phyloP scores from a whole-genome alignment of 2,113 vertebrate genomes.

The Melanerpes aurifrons region DNA sequence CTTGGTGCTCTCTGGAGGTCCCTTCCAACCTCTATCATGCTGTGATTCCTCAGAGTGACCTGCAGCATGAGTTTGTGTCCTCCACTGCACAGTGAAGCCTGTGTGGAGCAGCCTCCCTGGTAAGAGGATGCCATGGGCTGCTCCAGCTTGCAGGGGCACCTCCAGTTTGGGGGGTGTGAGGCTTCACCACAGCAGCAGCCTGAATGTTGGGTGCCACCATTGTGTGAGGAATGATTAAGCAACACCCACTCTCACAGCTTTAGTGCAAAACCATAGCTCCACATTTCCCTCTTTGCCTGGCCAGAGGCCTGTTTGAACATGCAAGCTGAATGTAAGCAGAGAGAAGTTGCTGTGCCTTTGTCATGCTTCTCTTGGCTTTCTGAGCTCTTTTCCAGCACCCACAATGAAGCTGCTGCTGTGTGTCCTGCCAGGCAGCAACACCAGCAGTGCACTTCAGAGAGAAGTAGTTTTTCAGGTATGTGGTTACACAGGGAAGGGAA shows the following conservation, averaged over 20 bases:
- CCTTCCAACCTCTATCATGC: no score
- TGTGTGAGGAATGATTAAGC: neutral
- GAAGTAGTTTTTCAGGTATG: neutral
- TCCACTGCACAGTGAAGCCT: fast-evolving
- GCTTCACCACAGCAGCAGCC: neutral
- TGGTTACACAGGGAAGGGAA: neutral
- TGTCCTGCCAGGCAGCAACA: neutral
- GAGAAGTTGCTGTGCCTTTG: neutral
- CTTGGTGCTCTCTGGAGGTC: neutral
- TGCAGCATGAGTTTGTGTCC: neutral
- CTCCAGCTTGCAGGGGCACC: fast-evolving
- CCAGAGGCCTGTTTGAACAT: neutral
- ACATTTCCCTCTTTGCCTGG: neutral
- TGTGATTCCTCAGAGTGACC: no score
- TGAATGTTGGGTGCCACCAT: fast-evolving
- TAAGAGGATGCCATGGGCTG: fast-evolving
- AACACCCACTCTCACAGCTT: fast-evolving
- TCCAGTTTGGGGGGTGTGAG: fast-evolving
- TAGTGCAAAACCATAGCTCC: neutral
- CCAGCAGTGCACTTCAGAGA: neutral
- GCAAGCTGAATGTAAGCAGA: fast-evolving
- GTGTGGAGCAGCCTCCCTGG: neutral
- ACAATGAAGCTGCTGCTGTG: neutral
- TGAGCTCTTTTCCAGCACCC: neutral
- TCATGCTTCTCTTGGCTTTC: neutral